phyloP scores from a whole-genome alignment of 2,113 vertebrate genomes.

The Apistogramma diplotaenia region DNA sequence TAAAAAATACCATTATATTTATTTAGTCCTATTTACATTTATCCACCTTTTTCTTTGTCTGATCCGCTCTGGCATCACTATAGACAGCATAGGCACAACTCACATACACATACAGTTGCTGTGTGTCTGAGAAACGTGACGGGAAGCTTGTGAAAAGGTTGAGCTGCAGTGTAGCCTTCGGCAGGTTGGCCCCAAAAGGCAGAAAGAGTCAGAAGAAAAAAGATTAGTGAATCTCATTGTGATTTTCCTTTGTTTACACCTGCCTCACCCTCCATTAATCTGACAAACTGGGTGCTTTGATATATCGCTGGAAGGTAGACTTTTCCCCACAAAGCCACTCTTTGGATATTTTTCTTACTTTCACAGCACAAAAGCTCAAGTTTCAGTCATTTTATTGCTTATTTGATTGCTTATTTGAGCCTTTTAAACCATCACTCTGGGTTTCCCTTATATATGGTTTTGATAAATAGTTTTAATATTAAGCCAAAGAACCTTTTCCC shows the following conservation, averaged over 20 bases:
- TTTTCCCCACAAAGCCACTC: background rate
- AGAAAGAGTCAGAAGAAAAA: background rate
- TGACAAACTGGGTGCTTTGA: slow-evolving; percentile 31
- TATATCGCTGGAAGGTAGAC: slow-evolving; percentile 1
- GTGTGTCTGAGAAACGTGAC: slow-evolving; percentile 32
- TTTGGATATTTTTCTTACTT: slow-evolving; percentile 20
- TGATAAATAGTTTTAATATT: slow-evolving; percentile 68
- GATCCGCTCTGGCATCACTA: background rate
- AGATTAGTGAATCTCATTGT: background rate
- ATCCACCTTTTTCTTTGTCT: background rate
- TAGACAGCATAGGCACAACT: slow-evolving; percentile 1
- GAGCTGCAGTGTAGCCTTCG: slow-evolving; percentile 23
- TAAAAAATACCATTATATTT: background rate
- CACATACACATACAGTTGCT: background rate
- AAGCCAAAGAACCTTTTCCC: background rate
- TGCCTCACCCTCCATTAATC: background rate
- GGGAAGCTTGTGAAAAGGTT: slow-evolving; percentile 27
- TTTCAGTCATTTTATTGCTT: background rate
- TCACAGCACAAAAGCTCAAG: background rate
- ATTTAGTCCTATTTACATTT: background rate
- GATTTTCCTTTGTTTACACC: slow-evolving; percentile 30
- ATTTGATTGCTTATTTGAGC: slow-evolving; percentile 11
- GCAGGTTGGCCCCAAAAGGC: slow-evolving; percentile 11
- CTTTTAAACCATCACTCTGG: background rate
- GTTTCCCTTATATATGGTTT: background rate